phyloP scores from a whole-genome alignment of 2,888 invertebrate genomes.

The Rotaria socialis region DNA sequence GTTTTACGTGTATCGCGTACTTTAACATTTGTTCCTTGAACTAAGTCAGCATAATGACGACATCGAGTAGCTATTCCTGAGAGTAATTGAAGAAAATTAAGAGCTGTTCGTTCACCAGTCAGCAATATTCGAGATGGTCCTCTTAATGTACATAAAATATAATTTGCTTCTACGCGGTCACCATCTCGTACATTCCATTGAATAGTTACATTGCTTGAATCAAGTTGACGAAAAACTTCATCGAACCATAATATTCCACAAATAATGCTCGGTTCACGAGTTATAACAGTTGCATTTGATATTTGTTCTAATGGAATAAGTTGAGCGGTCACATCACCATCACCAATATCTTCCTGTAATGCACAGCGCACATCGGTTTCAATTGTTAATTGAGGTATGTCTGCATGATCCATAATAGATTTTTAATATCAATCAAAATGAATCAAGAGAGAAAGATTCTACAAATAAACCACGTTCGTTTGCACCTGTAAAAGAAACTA shows the following conservation, averaged over 20 bases:
- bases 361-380: neutral
- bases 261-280: neutral
- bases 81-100: constrained; percentile 11
- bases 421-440: neutral
- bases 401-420: neutral
- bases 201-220: neutral
- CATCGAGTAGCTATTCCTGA: neutral
- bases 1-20: constrained; percentile 37
- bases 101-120: constrained; percentile 1
- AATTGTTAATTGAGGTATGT: neutral
- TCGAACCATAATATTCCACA: neutral
- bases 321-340: constrained; percentile 12
- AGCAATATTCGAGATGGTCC: neutral
- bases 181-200: neutral
- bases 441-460: neutral
- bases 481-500: neutral
- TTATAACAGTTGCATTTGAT: neutral
- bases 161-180: neutral
- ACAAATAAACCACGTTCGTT: neutral
- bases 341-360: neutral
- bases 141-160: neutral
- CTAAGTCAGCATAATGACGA: neutral
- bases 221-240: constrained; percentile 4
- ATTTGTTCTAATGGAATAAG: neutral
- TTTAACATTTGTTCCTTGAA: neutral